Conservation (phyloP, 2,113 vertebrate genomes). For the Isurus oxyrinchus region DNA sequence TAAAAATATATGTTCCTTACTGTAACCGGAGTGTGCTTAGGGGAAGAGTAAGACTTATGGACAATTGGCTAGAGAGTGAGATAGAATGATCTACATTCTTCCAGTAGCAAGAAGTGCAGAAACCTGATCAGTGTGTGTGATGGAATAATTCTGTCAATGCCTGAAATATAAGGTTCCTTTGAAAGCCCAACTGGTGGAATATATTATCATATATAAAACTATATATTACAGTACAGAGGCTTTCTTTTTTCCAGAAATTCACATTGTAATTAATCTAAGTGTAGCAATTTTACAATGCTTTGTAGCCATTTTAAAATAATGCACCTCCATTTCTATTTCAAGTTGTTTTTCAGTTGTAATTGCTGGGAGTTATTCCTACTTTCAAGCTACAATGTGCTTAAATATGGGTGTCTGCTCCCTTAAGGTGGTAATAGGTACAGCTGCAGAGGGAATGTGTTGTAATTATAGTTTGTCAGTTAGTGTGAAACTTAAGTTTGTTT, state of each 20-base stretch:
- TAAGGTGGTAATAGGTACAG: not conserved
- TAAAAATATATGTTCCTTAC: too few species aligned
- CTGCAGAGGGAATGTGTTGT: not conserved
- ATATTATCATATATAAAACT: not conserved
- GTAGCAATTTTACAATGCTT: not conserved
- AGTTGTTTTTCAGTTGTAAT: not conserved
- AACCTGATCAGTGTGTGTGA: not conserved
- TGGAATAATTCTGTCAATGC: not conserved
- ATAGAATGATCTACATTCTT: not conserved
- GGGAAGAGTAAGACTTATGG: not conserved
- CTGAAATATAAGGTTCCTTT: not conserved
- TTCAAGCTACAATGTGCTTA: not conserved
- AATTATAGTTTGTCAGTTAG: constrained; percentile 10
- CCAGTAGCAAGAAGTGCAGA: not conserved
- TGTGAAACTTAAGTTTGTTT: not conserved
- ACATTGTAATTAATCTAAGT: not conserved
- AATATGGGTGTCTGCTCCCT: not conserved
- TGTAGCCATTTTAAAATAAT: not conserved
- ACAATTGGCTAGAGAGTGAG: not conserved
- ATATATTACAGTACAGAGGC: not conserved
- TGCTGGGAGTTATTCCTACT: not conserved
- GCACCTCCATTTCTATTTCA: not conserved
- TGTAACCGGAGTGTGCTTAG: not conserved
- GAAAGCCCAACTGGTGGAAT: not conserved
- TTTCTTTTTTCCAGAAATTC: not conserved